phyloP scores from a whole-genome alignment of 2,888 invertebrate species.

The Protonemura montana region DNA sequence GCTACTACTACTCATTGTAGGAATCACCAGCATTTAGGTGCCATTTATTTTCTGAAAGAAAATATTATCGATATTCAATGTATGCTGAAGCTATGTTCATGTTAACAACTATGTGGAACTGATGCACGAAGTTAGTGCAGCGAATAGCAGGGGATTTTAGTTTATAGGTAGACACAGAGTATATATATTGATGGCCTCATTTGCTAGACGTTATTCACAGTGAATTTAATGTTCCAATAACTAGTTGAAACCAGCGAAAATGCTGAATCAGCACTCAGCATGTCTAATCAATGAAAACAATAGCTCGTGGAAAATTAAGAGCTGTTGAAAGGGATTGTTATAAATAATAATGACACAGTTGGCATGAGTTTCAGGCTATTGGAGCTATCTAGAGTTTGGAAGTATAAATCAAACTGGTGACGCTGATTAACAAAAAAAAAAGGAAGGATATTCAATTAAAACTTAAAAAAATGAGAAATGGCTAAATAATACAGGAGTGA shows the following conservation, averaged over 20 bases:
- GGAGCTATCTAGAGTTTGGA: background rate
- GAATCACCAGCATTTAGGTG: too few species aligned
- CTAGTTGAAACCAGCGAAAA: background rate
- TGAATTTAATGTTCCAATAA: background rate
- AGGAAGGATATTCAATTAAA: conserved; percentile 18
- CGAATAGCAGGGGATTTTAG: too few species aligned
- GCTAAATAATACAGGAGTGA: conserved; percentile 12
- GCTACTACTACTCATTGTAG: too few species aligned
- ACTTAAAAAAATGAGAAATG: conserved; percentile 27
- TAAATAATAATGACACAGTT: background rate
- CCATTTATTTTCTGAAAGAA: too few species aligned
- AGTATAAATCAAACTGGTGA: conserved; percentile 14
- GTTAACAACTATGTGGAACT: too few species aligned
- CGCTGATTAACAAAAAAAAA: background rate
- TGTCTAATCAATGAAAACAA: background rate
- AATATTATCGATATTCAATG: too few species aligned
- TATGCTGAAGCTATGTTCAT: too few species aligned
- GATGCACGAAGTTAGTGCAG: too few species aligned
- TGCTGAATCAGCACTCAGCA: background rate
- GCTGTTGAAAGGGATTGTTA: background rate
- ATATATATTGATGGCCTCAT: background rate
- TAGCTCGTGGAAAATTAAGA: background rate
- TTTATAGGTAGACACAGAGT: too few species aligned
- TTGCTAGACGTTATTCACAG: background rate
- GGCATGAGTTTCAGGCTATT: background rate